Evolutionary conservation across 2,113 vertebrate genomes (phyloP), one percentile per base, ranked within the genome.

Genomic region (Nothobranchius kuhntae): DNA sequence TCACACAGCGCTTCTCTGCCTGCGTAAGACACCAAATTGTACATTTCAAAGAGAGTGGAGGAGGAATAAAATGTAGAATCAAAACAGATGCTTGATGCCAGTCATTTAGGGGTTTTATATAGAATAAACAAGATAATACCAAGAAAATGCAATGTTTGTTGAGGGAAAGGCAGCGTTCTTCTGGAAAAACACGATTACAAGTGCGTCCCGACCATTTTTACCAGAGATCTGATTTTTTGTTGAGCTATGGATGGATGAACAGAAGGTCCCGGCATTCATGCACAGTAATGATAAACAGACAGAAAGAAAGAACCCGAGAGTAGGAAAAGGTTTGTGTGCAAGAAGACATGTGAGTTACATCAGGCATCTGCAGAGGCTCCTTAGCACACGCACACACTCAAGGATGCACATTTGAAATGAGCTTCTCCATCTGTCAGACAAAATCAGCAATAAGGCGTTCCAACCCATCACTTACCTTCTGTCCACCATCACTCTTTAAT

Each of bases 401-500:
- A 5, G 13, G 21, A 5, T 10, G 24, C 40, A 35, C 24, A 9
- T 61, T 61, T 30, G 44, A 60, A 46, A 47, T 15, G 46, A 35
- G 45, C 24, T 48, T 45, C 52, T 45, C 45, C 26, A 24, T 47
- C 26, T 47, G 59, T 35, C 45, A n/a, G 7, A 35, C 7, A 15
- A 44, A 47, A 15, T n/a, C 44, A 61, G 13, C 59, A 46, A 30
- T 1, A 46, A 13, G 30, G 14, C 13, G 14, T 60, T 13, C 13
- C 21, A 42, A 40, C 38, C 38, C 38, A 53, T 8, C 44, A 52
- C 53, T 71, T 48, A 42, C 30, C 13, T 45, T 45, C 24, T 38
- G 51, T 68, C 51, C 58, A 44, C 24, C 24, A 15, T 15, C 21
- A 47, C 42, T 14, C 26, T 44, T 67, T 62, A 60, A 71, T 68